A percentile compares a stretch with the other conserved stretches of the same genome.
Conservation (phyloP, 2,797 vertebrate genomes). For the Sebastes jordani region DNA sequence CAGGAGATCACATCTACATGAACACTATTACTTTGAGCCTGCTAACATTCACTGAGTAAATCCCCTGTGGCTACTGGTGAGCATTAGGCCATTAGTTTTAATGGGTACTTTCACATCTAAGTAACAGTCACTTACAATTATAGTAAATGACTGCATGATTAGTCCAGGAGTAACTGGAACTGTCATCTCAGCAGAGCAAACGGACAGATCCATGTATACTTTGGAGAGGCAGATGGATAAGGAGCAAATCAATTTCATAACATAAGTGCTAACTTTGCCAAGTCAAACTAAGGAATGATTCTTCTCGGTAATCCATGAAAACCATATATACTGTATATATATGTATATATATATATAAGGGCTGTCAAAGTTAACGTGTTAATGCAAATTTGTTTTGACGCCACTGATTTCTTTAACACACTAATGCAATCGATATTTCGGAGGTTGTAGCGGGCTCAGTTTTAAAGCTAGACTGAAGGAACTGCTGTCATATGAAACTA, state of each 20-base stretch:
- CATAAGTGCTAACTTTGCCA: background rate
- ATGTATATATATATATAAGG: no score
- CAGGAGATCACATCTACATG: background rate
- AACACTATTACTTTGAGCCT: background rate
- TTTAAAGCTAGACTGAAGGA: no score
- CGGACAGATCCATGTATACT: background rate
- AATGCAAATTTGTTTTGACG: no score
- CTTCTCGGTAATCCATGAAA: background rate
- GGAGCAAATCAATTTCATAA: background rate
- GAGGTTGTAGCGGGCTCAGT: no score
- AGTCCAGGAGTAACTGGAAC: background rate
- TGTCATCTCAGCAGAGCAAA: background rate
- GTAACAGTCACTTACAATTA: background rate
- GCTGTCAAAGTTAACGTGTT: no score
- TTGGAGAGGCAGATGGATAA: background rate
- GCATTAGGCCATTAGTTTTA: background rate
- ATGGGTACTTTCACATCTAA: background rate
- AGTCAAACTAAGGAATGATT: background rate
- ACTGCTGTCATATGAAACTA: no score
- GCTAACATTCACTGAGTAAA: background rate
- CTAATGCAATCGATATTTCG: no score
- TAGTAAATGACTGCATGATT: background rate
- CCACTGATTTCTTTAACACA: no score
- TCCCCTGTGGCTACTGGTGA: background rate
- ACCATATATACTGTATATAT: background rate